These are phyloP conservation scores for Caenorhabditis doughertyi DNA, from an alignment of 2,888 invertebrate species.

Conservation along the genomic window DNA sequence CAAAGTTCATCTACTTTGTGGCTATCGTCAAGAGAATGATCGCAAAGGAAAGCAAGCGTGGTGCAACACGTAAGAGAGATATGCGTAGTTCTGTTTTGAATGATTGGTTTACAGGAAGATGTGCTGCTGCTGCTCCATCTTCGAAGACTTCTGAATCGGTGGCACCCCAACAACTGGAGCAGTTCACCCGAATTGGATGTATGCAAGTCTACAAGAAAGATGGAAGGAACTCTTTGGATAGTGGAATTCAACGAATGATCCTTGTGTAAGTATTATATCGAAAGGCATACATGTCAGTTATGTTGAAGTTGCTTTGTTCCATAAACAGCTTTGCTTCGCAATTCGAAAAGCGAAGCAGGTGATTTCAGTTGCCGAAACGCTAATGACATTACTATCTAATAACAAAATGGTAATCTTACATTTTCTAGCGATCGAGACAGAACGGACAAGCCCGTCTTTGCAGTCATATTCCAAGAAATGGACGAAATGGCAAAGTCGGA, in stretches of 20 bases:
- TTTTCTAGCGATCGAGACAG: too few species aligned
- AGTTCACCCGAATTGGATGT: not conserved
- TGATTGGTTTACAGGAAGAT: not conserved
- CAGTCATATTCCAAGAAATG: too few species aligned
- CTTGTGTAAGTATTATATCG: conserved; percentile 1
- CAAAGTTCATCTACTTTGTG: not conserved
- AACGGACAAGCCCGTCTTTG: too few species aligned
- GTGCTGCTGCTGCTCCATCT: not conserved
- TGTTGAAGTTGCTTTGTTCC: too few species aligned
- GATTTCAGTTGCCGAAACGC: too few species aligned
- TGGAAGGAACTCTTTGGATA: not conserved
- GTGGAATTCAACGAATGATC: conserved; percentile 7
- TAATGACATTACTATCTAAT: too few species aligned
- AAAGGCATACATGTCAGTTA: too few species aligned
- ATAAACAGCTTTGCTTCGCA: too few species aligned
- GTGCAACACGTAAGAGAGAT: not conserved
- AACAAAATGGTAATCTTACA: too few species aligned
- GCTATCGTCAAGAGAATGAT: not conserved
- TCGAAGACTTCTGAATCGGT: not conserved
- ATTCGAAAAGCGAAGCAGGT: too few species aligned
- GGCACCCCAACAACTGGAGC: not conserved
- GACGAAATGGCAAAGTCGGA: too few species aligned
- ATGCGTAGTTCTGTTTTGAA: not conserved
- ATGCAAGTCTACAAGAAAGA: conserved; percentile 12
- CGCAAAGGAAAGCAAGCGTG: not conserved